A percentile compares a stretch with the other conserved stretches of the same genome.
Evolutionary conservation across 2,113 vertebrate genomes (phyloP).

Genomic region (Amblyopsis rosae): DNA sequence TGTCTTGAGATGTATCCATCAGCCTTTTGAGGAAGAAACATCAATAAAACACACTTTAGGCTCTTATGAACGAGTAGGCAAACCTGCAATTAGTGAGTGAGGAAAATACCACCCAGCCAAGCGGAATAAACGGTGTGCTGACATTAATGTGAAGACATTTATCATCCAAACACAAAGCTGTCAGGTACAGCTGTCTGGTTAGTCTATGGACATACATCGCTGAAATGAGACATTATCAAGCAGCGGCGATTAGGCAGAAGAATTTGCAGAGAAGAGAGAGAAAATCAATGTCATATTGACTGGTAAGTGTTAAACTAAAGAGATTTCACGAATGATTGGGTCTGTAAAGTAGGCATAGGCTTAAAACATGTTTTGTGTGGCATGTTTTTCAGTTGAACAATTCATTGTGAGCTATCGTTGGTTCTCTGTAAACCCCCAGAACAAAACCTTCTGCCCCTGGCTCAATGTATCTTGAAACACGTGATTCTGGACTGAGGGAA

Average conservation of each 20-base stretch:
- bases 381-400: too few relatives aligned
- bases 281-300: conserved; percentile 52
- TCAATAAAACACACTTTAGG: conserved; percentile 11
- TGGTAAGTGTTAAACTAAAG: conserved; percentile 43
- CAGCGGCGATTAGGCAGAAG: conserved; percentile 26
- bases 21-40: conserved; percentile 13
- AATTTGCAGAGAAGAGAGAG: conserved; percentile 20
- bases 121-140: background rate
- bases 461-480: too few relatives aligned
- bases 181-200: background rate
- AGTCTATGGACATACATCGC: conserved; percentile 21
- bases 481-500: too few relatives aligned
- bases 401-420: too few relatives aligned
- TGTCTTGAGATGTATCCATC: conserved; percentile 16
- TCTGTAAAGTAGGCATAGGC: too few relatives aligned
- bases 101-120: background rate
- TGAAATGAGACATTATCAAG: conserved; percentile 24
- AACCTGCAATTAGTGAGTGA: background rate
- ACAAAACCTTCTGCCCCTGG: too few relatives aligned
- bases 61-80: background rate
- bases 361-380: too few relatives aligned
- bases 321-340: too few relatives aligned
- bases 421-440: too few relatives aligned
- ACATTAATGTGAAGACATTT: background rate
- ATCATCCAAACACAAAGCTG: background rate